Percentiles rank a stretch among this genome's conserved stretches.
Evolutionary conservation across 2,888 invertebrate species (phyloP).

Genomic region (Allophyes oxyacanthae): DNA sequence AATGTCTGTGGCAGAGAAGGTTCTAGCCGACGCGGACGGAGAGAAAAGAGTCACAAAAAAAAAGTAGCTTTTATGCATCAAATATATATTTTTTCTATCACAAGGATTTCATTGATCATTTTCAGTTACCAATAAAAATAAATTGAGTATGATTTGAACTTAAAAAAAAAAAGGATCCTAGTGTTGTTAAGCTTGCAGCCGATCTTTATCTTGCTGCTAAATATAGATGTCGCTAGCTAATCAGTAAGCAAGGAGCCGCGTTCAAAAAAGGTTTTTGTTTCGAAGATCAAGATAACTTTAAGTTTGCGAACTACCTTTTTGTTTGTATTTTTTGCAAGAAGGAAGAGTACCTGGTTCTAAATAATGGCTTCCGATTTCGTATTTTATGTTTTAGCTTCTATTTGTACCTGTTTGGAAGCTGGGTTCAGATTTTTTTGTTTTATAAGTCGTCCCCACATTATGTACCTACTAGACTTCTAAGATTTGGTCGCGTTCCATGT

Average conservation of each 20-base stretch:
- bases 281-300: slow-evolving; percentile 81
- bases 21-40: no score
- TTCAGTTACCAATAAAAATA: no score
- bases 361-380: slow-evolving; percentile 52
- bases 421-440: slow-evolving; percentile 23
- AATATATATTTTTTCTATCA: no score
- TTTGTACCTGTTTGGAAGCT: slow-evolving; percentile 25
- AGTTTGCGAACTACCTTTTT: slow-evolving; percentile 80
- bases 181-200: slow-evolving; percentile 44
- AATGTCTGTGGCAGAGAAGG: no score
- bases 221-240: slow-evolving; percentile 76
- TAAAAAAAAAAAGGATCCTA: slow-evolving; percentile 8
- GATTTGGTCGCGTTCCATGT: no score
- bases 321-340: slow-evolving; percentile 67
- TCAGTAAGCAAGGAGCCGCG: slow-evolving; percentile 72
- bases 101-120: no score
- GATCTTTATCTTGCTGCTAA: slow-evolving; percentile 62
- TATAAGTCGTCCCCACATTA: slow-evolving; percentile 7
- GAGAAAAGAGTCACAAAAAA: no score
- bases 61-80: no score
- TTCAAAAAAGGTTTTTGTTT: slow-evolving; percentile 73
- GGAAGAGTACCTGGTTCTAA: slow-evolving; percentile 42
- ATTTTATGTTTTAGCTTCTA: slow-evolving; percentile 41
- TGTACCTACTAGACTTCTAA: background rate
- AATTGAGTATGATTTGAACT: background rate